Conservation (phyloP, 2,888 invertebrate genomes). For the Idaea aversata region DNA sequence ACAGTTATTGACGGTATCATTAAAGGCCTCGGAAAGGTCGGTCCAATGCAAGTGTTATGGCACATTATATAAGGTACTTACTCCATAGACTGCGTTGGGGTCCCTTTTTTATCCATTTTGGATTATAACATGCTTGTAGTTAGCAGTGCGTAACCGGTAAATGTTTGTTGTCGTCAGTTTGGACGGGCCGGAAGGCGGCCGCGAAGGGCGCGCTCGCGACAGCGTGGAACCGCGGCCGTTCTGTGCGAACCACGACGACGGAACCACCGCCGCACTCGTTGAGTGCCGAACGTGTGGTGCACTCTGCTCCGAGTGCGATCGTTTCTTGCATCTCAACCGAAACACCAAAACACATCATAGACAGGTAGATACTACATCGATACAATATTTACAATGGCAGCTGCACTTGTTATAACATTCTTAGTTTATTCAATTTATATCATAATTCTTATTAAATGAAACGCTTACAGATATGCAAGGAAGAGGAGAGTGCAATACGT, state of each 20-base stretch:
- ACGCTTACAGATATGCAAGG: slow-evolving; percentile 88
- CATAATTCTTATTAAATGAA: neutral
- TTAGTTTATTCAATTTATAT: neutral
- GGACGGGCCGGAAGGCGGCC: slow-evolving; percentile 39
- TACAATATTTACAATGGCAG: neutral
- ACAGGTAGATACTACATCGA: slow-evolving; percentile 76
- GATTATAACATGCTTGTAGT: neutral
- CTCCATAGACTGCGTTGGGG: too few species aligned
- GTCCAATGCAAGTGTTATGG: too few species aligned
- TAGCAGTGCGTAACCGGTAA: neutral
- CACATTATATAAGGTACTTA: too few species aligned
- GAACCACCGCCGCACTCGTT: slow-evolving; percentile 94
- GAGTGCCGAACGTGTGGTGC: slow-evolving; percentile 95
- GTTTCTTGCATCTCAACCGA: slow-evolving; percentile 95
- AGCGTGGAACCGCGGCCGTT: slow-evolving; percentile 83
- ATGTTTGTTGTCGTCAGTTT: slow-evolving; percentile 10
- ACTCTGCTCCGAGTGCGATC: slow-evolving; percentile 97
- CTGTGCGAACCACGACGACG: slow-evolving; percentile 98
- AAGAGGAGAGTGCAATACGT: slow-evolving; percentile 96
- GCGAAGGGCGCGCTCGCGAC: slow-evolving; percentile 38
- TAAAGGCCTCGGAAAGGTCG: too few species aligned
- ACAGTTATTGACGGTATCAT: too few species aligned
- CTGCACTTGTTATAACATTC: neutral
- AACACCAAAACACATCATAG: slow-evolving; percentile 91
- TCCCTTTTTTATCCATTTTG: neutral